Evolutionary conservation across 1,140 invertebrate genomes (phyloP).

Genomic region (Rhyacophila brunnea): DNA sequence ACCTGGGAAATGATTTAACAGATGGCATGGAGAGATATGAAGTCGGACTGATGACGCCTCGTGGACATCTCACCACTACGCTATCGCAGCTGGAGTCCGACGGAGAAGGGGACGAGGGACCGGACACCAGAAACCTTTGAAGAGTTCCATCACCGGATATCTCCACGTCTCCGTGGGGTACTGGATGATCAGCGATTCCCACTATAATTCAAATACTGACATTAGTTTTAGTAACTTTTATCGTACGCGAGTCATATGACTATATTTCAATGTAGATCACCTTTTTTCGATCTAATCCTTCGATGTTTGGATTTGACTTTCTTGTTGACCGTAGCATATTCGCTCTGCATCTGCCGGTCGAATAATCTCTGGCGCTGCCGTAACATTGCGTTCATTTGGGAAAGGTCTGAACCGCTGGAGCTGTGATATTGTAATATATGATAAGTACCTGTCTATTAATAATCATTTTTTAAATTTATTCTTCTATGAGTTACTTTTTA

Average conservation of each 20-base stretch:
- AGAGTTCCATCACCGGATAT: slow-evolving; percentile 12
- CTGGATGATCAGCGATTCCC: slow-evolving; percentile 22
- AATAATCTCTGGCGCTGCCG: slow-evolving; percentile 41
- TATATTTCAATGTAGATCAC: slow-evolving; percentile 10
- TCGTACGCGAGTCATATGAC: too few species aligned
- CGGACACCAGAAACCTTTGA: slow-evolving; percentile 23
- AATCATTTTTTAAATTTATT: too few species aligned
- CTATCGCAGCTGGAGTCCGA: slow-evolving; percentile 29
- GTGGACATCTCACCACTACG: slow-evolving; percentile 39
- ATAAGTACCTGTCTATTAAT: neutral
- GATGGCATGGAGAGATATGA: slow-evolving; percentile 81
- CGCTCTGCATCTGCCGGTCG: slow-evolving; percentile 34
- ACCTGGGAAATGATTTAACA: slow-evolving; percentile 71
- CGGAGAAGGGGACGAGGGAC: slow-evolving; percentile 23
- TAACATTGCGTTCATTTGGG: slow-evolving; percentile 46
- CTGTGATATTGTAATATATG: neutral
- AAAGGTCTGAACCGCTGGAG: slow-evolving; percentile 48
- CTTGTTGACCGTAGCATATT: slow-evolving; percentile 32
- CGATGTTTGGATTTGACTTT: slow-evolving; percentile 30
- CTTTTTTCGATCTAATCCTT: slow-evolving; percentile 32
- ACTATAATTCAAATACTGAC: slow-evolving; percentile 18
- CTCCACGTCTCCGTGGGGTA: slow-evolving; percentile 1
- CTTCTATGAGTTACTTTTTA: too few species aligned
- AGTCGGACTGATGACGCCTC: slow-evolving; percentile 58
- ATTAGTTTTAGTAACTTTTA: too few species aligned